Evolutionary conservation across 2,797 vertebrate genomes (phyloP), one percentile per base, ranked within the genome.

Genomic region (Notoglanidium macrostoma): DNA sequence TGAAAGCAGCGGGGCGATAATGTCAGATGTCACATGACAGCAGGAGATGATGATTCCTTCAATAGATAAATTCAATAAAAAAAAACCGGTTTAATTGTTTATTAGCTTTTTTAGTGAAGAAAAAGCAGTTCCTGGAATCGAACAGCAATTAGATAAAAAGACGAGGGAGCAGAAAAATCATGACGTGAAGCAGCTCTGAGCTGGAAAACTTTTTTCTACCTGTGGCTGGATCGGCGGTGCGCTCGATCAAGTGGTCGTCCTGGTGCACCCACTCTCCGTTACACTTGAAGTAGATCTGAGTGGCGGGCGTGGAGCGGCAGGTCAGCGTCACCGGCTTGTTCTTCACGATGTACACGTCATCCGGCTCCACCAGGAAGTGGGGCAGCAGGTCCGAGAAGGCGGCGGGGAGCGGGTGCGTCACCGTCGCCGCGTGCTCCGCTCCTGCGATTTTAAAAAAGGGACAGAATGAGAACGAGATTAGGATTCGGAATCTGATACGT

Each of bases 211-310:
- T 8, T 26, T 15, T 46, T 1, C 7, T 96, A 99, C 98, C 98
- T 0, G 98, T 98, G 90, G 96, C 91, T 0, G 94, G 95, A 49
- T 99, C 97, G 0, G 96, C 95, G 55, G 96, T 97, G 83, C 96
- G 96, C 91, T 98, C 97, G 0, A 97, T 99, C 88, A 96, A 57
- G 32, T 99, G 98, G 94, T 99, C 98, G 0, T 96, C 97, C 92
- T 99, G 98, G 91, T 99, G 98, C 40, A 99, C 98, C 98, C 98
- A 99, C 92, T 99, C 98, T 55, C 98, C 97, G 0, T 99, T 99
- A 94, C 98, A 99, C 93, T 99, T 99, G 96, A 99, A 99, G 96
- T 99, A 99, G 94, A 99, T 98, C 95, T 99, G 98, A 0, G 98
- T 99, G 93, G 98, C 98, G 0, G 98, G 98, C 1, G 95, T 95